Conservation (phyloP, 2,113 vertebrate species). For the Actenoides hombroni region DNA sequence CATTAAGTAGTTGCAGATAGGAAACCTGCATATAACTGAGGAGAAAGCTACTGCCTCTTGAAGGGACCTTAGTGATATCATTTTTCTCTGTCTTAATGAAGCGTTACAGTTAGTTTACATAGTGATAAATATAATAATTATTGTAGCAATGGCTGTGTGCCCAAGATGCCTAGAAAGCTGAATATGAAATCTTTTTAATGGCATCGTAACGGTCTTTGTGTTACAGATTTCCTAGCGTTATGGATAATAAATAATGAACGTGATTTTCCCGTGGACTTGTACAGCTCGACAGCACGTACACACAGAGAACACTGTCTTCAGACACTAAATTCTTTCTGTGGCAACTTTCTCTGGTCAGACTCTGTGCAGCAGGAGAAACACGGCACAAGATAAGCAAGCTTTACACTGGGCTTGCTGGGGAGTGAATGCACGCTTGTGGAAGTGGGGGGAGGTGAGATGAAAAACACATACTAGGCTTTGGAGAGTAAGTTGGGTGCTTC, state of each 20-base stretch:
- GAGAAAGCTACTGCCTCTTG: not conserved
- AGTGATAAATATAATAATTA: constrained; percentile 77
- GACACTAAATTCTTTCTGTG: not conserved
- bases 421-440: not conserved
- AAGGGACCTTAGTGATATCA: not conserved
- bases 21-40: not conserved
- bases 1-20: not conserved
- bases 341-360: not conserved
- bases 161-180: constrained; percentile 64
- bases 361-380: not conserved
- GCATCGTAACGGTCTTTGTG: constrained; percentile 66
- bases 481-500: not conserved
- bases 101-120: constrained; percentile 72
- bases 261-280: constrained; percentile 60
- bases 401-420: not conserved
- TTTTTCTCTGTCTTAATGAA: constrained; percentile 75
- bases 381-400: not conserved
- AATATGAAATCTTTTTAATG: constrained; percentile 69
- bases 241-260: constrained; percentile 49
- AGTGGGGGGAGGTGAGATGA: not conserved
- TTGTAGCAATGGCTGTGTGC: constrained; percentile 61
- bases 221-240: constrained; percentile 63
- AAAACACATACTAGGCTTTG: not conserved
- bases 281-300: not conserved
- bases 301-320: not conserved